Base-by-base conservation (phyloP, 2,113 vertebrate genomes). In the Anser brachyrhynchus region DNA sequence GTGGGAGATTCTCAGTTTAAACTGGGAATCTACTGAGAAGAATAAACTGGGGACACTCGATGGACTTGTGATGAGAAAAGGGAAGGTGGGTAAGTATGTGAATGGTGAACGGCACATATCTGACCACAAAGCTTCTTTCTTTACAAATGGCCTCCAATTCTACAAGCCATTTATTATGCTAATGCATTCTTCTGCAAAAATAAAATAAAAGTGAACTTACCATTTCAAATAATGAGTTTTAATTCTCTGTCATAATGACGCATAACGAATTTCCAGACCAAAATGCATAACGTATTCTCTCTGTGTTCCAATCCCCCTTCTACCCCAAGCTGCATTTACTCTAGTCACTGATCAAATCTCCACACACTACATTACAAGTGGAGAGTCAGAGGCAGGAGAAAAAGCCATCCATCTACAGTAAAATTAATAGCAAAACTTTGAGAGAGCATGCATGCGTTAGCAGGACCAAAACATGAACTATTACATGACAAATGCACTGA, bases 141-240 rank as follows among this genome's bases (percentile, higher is more conserved):
- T 97, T 93, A 97, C 79, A 94, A 97, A 91, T 43, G n/a, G 89
- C 66, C 75, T 96, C 54, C 58, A 43, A 95, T 97, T 97, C 82
- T 82, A 95, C 92, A 96, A 95, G 70, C 89, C 92, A 92, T 94
- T 97, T 96, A 92, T 85, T 87, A 95, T 67, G 88, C 29, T 81
- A 96, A 95, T 90, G 87, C 46, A 54, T 69, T 92, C 39, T 89
- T 90, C 59, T 70, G 17, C 11, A 83, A 85, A 94, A 95, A 93
- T 92, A 94, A 84, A 80, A 78, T 43, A 73, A 82, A 83, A 93
- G 78, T 49, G 5, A 84, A 90, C 62, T 96, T 76, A 69, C 94
- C 90, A 70, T 78, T 97, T 97, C 93, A 96, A 77, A 77, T 14
- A 22, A 96, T 89, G 89, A 93, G 49, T 92, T 96, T 93, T 94